phyloP scores from a whole-genome alignment of 2,888 invertebrate species.

The Polymixis lichenea region DNA sequence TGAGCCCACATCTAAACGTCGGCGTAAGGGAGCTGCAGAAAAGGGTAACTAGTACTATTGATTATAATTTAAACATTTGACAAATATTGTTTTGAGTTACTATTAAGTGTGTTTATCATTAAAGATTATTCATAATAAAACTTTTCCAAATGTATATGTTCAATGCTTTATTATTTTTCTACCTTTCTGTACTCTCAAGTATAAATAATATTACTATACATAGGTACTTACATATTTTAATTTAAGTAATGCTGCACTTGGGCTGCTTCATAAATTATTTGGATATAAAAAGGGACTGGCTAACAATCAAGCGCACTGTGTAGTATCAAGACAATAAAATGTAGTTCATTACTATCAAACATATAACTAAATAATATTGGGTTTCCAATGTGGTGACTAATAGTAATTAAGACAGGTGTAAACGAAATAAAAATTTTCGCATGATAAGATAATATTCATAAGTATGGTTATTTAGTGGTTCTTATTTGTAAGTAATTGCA shows the following conservation, averaged over 20 bases:
- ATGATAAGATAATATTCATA: slow-evolving; percentile 46
- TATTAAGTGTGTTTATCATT: slow-evolving; percentile 82
- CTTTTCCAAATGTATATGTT: slow-evolving; percentile 82
- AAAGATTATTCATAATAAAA: slow-evolving; percentile 84
- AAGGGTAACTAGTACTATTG: slow-evolving; percentile 87
- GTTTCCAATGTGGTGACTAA: slow-evolving; percentile 61
- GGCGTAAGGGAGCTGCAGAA: slow-evolving; percentile 83
- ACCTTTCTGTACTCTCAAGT: slow-evolving; percentile 60
- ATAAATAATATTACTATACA: slow-evolving; percentile 7
- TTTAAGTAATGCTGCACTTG: slow-evolving; percentile 24
- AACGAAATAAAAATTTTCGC: slow-evolving; percentile 22
- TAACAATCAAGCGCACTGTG: slow-evolving; percentile 32
- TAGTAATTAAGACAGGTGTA: slow-evolving; percentile 14
- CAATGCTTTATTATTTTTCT: slow-evolving; percentile 81
- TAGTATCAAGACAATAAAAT: slow-evolving; percentile 7
- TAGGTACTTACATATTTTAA: slow-evolving; percentile 6
- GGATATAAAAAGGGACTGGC: slow-evolving; percentile 20
- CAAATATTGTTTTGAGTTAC: slow-evolving; percentile 80
- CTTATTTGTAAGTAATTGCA: slow-evolving; percentile 9
- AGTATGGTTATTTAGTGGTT: slow-evolving; percentile 39
- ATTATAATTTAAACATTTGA: slow-evolving; percentile 75
- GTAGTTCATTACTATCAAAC: slow-evolving; percentile 20
- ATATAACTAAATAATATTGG: slow-evolving; percentile 53
- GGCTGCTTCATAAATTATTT: slow-evolving; percentile 52
- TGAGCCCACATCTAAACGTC: slow-evolving; percentile 81